Conservation (phyloP, 2,113 vertebrate species). For the Okapia johnstoni region DNA sequence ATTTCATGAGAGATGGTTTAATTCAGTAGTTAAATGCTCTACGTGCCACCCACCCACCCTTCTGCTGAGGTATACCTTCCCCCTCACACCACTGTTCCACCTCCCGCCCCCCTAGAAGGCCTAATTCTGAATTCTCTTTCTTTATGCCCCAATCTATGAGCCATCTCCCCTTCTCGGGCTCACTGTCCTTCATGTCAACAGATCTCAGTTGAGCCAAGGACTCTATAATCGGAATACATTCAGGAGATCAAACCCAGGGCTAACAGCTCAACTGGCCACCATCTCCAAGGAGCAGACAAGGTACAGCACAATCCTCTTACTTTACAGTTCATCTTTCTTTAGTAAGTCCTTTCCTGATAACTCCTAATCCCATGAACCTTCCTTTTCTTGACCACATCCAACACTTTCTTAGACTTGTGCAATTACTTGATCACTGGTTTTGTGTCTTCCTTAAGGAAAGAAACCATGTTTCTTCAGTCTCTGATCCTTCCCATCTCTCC, state of each 20-base stretch:
- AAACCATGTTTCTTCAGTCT: not conserved
- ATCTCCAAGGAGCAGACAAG: not conserved
- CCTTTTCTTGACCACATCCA: not conserved
- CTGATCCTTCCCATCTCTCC: not conserved
- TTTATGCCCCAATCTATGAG: not conserved
- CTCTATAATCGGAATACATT: not conserved
- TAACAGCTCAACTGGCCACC: not conserved
- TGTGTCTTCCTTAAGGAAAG: not conserved
- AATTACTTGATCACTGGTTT: not conserved
- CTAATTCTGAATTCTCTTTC: not conserved
- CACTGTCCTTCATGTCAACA: not conserved
- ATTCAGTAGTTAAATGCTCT: not conserved
- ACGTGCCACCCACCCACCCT: not conserved
- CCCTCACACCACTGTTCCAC: not conserved
- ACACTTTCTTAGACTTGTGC: not conserved
- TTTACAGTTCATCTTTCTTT: not conserved
- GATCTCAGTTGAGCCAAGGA: not conserved
- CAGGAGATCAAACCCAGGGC: not conserved
- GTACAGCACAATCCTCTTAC: not conserved
- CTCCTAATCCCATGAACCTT: not conserved
- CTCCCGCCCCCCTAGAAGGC: not conserved
- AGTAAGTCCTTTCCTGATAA: not conserved
- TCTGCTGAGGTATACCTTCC: not conserved
- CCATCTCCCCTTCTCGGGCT: not conserved
- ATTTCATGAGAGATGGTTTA: not conserved